These are phyloP conservation scores for Troilus luridus DNA, from an alignment of 2,888 invertebrate species.

Conservation along the genomic window DNA sequence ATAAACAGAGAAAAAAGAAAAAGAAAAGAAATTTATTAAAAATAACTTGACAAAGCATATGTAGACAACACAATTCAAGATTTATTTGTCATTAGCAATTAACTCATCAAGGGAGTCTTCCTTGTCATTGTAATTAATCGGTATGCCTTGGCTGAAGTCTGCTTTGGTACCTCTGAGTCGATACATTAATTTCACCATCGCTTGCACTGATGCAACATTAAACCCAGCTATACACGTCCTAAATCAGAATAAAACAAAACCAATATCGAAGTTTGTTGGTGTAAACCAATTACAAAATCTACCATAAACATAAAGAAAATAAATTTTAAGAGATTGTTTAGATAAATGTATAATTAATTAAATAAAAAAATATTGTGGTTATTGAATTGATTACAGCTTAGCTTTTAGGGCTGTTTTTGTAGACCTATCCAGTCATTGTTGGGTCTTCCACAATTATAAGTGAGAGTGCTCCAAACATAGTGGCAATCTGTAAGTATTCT, in stretches of 20 bases:
- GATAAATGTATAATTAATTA: background rate
- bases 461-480: too few relatives aligned
- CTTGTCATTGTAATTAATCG: background rate
- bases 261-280: conserved; percentile 6
- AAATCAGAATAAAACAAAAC: conserved; percentile 22
- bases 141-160: background rate
- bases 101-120: background rate
- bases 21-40: conserved; percentile 18
- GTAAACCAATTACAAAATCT: background rate
- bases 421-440: too few relatives aligned
- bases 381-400: too few relatives aligned
- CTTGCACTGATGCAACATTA: conserved; percentile 14
- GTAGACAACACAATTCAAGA: conserved; percentile 3
- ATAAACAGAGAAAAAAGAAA: background rate
- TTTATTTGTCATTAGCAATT: conserved; percentile 12
- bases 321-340: background rate
- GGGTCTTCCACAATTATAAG: too few relatives aligned
- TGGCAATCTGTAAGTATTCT: too few relatives aligned
- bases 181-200: conserved; percentile 26
- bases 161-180: background rate
- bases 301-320: background rate
- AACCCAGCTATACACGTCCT: conserved; percentile 32
- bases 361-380: background rate
- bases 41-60: background rate
- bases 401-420: too few relatives aligned